Evolutionary conservation across 2,797 vertebrate species (phyloP).

Genomic region (Prunella strophiata): DNA sequence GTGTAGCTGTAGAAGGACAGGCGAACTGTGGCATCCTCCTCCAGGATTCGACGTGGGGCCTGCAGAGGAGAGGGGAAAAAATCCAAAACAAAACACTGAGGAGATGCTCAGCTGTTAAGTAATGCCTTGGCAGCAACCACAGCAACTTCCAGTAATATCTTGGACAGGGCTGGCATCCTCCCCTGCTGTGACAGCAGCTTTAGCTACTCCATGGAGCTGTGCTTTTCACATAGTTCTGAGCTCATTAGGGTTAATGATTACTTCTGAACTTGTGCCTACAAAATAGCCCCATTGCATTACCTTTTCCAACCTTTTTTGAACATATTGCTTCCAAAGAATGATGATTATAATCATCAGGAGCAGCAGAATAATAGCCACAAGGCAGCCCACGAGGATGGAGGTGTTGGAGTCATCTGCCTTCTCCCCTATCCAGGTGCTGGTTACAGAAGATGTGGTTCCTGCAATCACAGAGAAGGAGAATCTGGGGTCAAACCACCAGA

Average conservation of each 20-base stretch:
- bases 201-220: background rate
- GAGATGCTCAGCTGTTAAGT: background rate
- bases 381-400: slow-evolving; percentile 88
- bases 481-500: background rate
- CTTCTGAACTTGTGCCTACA: background rate
- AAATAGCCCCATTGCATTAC: slow-evolving; percentile 59
- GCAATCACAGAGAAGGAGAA: background rate
- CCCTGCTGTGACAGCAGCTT: background rate
- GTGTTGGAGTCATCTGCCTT: slow-evolving; percentile 79
- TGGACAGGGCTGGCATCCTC: background rate
- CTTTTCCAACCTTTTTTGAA: slow-evolving; percentile 91
- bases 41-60: slow-evolving; percentile 89
- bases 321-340: slow-evolving; percentile 92
- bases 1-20: slow-evolving; percentile 91
- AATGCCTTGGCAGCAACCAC: background rate
- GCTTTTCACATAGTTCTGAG: background rate
- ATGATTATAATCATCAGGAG: slow-evolving; percentile 88
- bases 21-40: slow-evolving; percentile 88
- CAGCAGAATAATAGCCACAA: slow-evolving; percentile 91
- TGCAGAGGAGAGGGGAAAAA: slow-evolving; percentile 31
- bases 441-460: slow-evolving; percentile 75
- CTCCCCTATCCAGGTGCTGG: slow-evolving; percentile 64
- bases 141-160: slow-evolving; percentile 24
- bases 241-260: background rate
- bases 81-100: background rate